Conservation (phyloP, 2,797 vertebrate genomes). For the Cuculus canorus region DNA sequence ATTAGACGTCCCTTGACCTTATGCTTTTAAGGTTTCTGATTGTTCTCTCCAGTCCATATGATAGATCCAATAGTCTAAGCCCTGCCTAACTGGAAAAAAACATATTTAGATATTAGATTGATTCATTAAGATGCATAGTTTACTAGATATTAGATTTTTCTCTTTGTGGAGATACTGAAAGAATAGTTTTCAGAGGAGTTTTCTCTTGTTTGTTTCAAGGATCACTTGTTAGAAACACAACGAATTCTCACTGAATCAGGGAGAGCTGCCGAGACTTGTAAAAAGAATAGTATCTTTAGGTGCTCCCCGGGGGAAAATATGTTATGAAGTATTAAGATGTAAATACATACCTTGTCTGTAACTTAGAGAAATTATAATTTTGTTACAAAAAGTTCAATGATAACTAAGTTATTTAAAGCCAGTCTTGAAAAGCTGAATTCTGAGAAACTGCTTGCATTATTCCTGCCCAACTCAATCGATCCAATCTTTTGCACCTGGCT, state of each 20-base stretch:
- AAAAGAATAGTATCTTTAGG: constrained; percentile 44
- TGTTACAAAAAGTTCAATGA: neutral
- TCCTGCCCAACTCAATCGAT: neutral
- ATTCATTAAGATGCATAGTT: constrained; percentile 53
- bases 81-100: neutral
- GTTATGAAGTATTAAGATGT: neutral
- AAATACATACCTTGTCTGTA: neutral
- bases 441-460: neutral
- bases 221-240: constrained; percentile 45
- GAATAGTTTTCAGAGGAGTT: constrained; percentile 69
- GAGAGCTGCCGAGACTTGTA: constrained; percentile 58
- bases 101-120: neutral
- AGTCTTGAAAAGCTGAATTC: neutral
- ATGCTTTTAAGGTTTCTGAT: neutral
- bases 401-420: neutral
- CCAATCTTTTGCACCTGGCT: neutral
- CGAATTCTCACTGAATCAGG: constrained; percentile 33
- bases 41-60: neutral
- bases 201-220: constrained; percentile 69
- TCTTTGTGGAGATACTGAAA: constrained; percentile 44
- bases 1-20: neutral
- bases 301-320: neutral
- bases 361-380: neutral
- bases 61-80: neutral
- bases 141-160: constrained; percentile 46